phyloP scores from a whole-genome alignment of 1,140 invertebrate genomes.

The Eriocheir sinensis region DNA sequence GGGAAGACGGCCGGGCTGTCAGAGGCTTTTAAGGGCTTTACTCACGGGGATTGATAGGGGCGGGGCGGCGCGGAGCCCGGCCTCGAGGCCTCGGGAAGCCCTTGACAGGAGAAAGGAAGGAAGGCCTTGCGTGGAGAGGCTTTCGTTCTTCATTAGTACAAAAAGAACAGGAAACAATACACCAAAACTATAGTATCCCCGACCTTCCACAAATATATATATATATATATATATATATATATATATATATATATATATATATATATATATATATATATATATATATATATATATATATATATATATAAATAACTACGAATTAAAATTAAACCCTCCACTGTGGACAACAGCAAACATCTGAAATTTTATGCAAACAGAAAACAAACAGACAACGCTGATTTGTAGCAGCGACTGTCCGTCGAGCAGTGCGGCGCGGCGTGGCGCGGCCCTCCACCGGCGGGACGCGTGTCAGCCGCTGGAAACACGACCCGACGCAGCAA shows the following conservation, averaged over 20 bases:
- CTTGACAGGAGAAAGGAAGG: not conserved
- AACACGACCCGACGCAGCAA: not conserved
- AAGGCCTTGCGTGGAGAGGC: no score
- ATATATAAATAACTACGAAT: not conserved
- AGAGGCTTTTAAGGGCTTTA: slow-evolving; percentile 56
- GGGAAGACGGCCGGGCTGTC: slow-evolving; percentile 24
- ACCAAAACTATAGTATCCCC: no score
- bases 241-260: not conserved
- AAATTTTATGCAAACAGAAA: not conserved
- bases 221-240: slow-evolving; percentile 46
- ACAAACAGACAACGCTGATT: not conserved
- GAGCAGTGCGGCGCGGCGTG: not conserved
- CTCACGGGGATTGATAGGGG: slow-evolving; percentile 35
- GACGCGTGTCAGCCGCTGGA: not conserved
- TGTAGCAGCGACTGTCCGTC: not conserved
- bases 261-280: slow-evolving; percentile 40
- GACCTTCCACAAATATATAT: not conserved
- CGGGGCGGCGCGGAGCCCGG: not conserved
- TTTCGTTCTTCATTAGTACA: no score
- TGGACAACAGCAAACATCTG: no score
- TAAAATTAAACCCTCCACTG: not conserved
- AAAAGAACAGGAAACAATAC: no score
- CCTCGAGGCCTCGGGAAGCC: no score
- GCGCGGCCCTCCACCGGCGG: not conserved
- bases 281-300: slow-evolving; percentile 36